Evolutionary conservation across 30 jellyfish, hydroid and myxozoan genomes (phyloP), one percentile per base, ranked within the genome.

Genomic region (Mastigias papua): DNA sequence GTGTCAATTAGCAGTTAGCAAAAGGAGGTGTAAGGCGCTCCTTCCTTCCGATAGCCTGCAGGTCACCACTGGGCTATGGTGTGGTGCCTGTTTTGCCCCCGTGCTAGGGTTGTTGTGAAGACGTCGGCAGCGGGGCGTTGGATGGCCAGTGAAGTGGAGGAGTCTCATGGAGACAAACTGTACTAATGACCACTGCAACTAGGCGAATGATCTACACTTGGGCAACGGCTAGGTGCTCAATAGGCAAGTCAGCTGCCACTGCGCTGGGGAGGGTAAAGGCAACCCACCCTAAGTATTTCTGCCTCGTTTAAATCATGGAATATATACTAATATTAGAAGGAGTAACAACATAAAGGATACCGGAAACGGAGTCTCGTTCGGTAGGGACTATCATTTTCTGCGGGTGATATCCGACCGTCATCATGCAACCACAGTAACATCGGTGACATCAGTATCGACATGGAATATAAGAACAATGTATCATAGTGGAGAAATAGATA

Each of bases 391-490:
- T 34, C 80, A 69, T 69, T 34, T 25, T 25, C 80, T 69, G 80
- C 67, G n/a, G 80, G 80, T 69, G 67, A 69, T 69, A 69, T 66
- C 0, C 80, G 50, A 69, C 34, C 67, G 73, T 69, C 80, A 69
- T 69, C 50, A 34, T 69, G 80, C 80, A 9, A 69, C 80, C 58
- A 15, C 54, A 42, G 54, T 42, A 42, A 42, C 54, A 42, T 15
- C 54, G 13, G n/a, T n/a, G n/a, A 42, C 0, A 42, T 42, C 0
- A 42, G 0, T 0, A 42, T 30, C 73, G 48, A 0, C 89, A 0
- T 77, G 65, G 89, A 77, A 77, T 77, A 86, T 77, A 22, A 50
- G 89, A 58, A 48, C 72, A 54, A 48, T 77, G 60, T 48, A 48
- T 50, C 51, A 49, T 6, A 34, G 84, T 50, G 89, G 83, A 67